Evolutionary conservation across 64 coral and sea anemone genomes (phyloP).

Genomic region (Acropora tenuis): DNA sequence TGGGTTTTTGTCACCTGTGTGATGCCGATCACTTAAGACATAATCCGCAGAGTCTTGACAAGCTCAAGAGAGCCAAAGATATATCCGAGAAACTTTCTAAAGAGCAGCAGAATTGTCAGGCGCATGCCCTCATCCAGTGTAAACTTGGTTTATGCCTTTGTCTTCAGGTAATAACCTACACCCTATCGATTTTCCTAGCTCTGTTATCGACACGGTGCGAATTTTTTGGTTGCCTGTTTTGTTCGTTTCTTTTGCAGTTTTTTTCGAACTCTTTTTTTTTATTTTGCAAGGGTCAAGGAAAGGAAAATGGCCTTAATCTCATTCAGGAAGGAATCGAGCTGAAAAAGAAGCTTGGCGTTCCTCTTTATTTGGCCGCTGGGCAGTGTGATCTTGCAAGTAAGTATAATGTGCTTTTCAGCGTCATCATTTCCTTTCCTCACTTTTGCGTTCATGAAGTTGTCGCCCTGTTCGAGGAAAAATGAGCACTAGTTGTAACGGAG

Average conservation of each 20-base stretch:
- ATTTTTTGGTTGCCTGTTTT: too few relatives aligned
- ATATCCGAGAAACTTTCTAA: background rate
- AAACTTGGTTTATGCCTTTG: conserved; percentile 6
- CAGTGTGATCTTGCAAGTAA: conserved; percentile 15
- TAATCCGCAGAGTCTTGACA: background rate
- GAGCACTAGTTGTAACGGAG: too few relatives aligned
- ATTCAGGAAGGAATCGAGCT: conserved; percentile 12
- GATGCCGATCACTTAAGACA: background rate
- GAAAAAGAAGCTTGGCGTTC: background rate
- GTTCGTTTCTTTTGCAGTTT: too few relatives aligned
- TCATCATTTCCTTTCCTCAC: too few relatives aligned
- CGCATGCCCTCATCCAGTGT: background rate
- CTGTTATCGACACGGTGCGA: background rate
- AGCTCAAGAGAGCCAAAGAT: background rate
- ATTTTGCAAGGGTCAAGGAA: background rate
- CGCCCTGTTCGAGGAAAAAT: too few relatives aligned
- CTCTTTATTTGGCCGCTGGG: background rate
- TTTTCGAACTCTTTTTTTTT: background rate
- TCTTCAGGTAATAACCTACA: background rate
- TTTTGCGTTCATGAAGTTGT: too few relatives aligned
- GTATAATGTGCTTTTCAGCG: background rate
- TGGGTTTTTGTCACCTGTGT: background rate
- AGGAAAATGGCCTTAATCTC: background rate
- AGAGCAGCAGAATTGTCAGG: background rate
- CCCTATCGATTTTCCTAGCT: too few relatives aligned